Evolutionary conservation across 2,113 vertebrate species (phyloP), one percentile per base, ranked within the genome.

Genomic region (Chionis minor): DNA sequence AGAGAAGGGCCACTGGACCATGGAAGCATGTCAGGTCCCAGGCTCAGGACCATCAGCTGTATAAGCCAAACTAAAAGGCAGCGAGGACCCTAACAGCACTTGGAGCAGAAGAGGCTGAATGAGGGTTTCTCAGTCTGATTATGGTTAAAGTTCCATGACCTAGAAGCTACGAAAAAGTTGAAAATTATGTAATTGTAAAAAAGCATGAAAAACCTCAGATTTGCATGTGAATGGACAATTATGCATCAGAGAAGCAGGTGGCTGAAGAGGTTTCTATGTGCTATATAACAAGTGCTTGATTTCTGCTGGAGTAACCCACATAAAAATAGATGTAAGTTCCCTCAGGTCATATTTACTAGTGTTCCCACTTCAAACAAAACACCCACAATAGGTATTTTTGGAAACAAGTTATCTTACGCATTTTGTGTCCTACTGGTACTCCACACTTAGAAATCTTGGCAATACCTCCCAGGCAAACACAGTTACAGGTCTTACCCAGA

Each of bases 341-440:
- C 91, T 91, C 84, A 77, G 91, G 94, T 92, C 87, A 73, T 90
- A 80, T 95, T 97, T 95, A 94, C 94, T 91, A 51, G 66, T 10
- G 54, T 59, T 96, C 54, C 84, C 70, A 85, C 89, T 94, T 91
- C 81, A 95, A 94, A 90, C 51, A 90, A 81, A 95, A 92, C 92
- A 94, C 91, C 92, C 89, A 96, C 89, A 80, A 35, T 54, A 81
- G 49, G 54, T 95, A 92, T 90, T 94, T 95, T 75, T 89, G 51
- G 89, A 96, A 97, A 95, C 71, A 89, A 94, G 59, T 70, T 91
- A 90, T 94, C 81, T 95, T 24, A 14, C 56, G 45, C 69, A 35
- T 92, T 91, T 80, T 42, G 71, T 79, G 23, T 77, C 55, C 30
- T 82, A 58, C 73, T 92, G 72, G 56, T 66, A 82, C 89, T 91